Conservation (phyloP, 1,140 invertebrate genomes). For the Metaphire vulgaris region DNA sequence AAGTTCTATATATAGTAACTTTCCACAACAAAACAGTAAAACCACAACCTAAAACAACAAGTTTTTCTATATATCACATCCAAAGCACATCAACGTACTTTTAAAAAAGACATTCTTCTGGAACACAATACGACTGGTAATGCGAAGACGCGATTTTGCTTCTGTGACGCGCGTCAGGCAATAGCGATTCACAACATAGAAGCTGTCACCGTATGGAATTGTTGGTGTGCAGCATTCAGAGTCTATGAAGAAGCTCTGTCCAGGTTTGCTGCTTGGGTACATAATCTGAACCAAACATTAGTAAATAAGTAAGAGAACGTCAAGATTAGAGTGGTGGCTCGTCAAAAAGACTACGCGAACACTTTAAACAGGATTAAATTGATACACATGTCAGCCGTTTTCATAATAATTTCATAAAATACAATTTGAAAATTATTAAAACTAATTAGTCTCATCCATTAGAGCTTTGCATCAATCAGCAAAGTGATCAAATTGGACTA, state of each 20-base stretch:
- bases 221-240: neutral
- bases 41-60: neutral
- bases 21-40: too few species aligned
- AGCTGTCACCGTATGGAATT: neutral
- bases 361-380: neutral
- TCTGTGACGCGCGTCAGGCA: neutral
- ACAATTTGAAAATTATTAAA: neutral
- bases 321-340: too few species aligned
- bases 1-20: too few species aligned
- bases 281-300: neutral
- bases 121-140: neutral
- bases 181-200: neutral
- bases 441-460: neutral
- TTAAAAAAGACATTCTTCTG: neutral
- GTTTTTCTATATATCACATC: neutral
- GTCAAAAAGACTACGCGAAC: too few species aligned
- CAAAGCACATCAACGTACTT: neutral
- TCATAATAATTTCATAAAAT: neutral
- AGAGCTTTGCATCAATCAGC: neutral
- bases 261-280: neutral
- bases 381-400: neutral
- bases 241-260: neutral
- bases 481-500: neutral
- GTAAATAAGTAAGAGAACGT: too few species aligned
- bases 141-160: neutral